A percentile compares a stretch with the other conserved stretches of the same genome.
Conservation (phyloP, 2,888 invertebrate genomes). For the Agrypnus murinus region DNA sequence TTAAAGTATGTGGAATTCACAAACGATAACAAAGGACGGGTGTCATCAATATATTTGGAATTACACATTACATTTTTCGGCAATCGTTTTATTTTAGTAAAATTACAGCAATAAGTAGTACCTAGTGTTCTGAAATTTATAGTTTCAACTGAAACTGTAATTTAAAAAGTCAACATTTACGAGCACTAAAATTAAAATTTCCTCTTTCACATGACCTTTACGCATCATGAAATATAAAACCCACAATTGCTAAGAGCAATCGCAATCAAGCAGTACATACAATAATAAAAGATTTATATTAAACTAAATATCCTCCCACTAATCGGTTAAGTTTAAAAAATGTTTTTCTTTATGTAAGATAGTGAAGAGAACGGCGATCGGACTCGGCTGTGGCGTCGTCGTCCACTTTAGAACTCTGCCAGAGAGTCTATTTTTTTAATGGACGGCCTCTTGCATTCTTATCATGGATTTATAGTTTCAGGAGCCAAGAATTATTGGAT, state of each 20-base stretch:
- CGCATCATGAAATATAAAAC: neutral
- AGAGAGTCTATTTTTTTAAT: slow-evolving; percentile 21
- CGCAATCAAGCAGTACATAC: no score
- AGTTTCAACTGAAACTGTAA: no score
- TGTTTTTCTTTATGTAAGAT: slow-evolving; percentile 25
- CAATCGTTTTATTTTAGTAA: no score
- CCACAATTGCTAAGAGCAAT: slow-evolving; percentile 14
- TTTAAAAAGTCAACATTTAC: no score
- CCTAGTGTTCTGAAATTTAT: no score
- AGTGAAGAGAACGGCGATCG: slow-evolving; percentile 8
- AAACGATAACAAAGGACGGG: no score
- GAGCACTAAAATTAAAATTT: no score
- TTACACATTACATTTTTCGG: no score
- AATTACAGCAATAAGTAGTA: no score
- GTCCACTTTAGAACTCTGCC: slow-evolving; percentile 23
- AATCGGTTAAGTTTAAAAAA: slow-evolving; percentile 26
- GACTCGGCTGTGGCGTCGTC: no score
- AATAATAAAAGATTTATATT: neutral
- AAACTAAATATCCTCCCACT: slow-evolving; percentile 2
- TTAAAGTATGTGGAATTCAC: no score
- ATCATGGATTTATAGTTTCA: slow-evolving; percentile 24
- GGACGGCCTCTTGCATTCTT: slow-evolving; percentile 25
- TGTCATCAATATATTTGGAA: no score
- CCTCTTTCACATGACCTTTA: neutral
- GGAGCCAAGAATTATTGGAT: slow-evolving; percentile 30